Base-by-base conservation (phyloP, 2,113 vertebrate genomes). In the Apistogramma diplotaenia region DNA sequence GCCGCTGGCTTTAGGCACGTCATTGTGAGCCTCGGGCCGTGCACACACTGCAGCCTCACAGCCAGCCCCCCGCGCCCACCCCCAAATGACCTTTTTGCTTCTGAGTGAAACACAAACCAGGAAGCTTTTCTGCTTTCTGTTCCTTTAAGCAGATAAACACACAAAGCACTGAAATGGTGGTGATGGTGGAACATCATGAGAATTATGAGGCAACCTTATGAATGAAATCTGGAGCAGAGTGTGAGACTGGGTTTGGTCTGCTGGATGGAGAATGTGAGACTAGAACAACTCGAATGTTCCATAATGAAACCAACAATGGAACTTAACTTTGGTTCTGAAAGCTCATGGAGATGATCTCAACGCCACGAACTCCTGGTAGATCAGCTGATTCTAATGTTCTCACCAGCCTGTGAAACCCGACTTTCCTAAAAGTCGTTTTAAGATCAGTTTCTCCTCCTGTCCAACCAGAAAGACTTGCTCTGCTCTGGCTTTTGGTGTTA, bases 261-360 rank as follows among this genome's bases (percentile, higher is more conserved):
- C 23, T 46, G 15, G 4, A 27, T 25, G 7, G 23, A 70, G 29
- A 23, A 49, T 29, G 2, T 49, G 16, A 29, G 0, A 19, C 0
- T 12, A 46, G 6, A 46, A 21, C 1, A 0, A 25, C 9, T 70
- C 4, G 9, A 67, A 29, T 67, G 27, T 27, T 3, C 40, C 8
- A 29, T n/a, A 49, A 29, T 49, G 43, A 70, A 29, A 3, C 3
- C 0, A 4, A 70, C 49, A 49, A 29, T n/a, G 49, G 0, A 67
- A 67, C 46, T 46, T 19, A 19, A 0, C 16, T 9, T 0, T 29
- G 16, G 1, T 29, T 70, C 5, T 70, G 23, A 19, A 16, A 67
- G 62, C 0, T 29, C 8, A 18, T 27, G 62, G 2, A 70, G 40
- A 29, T 4, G 13, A 46, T 3, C 15, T 46, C 19, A 33, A 8